Evolutionary conservation across 2,888 invertebrate species (phyloP).

Genomic region (Spisula solida): DNA sequence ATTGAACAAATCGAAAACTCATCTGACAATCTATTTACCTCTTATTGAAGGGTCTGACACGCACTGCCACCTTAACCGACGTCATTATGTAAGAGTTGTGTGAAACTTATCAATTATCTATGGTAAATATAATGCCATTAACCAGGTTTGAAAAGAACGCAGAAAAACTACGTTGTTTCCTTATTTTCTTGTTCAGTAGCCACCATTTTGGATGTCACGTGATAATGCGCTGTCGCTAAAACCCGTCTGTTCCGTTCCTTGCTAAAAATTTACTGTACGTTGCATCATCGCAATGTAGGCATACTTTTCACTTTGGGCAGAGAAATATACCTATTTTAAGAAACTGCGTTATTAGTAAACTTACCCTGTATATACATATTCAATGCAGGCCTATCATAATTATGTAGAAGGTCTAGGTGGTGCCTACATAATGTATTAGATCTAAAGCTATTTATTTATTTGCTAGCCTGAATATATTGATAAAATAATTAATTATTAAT

Average conservation of each 20-base stretch:
- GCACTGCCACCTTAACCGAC: conserved; percentile 90
- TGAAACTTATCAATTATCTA: background rate
- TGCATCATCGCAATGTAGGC: too few relatives aligned
- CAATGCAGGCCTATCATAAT: too few relatives aligned
- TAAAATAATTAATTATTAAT: too few relatives aligned
- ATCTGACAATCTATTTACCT: conserved; percentile 74
- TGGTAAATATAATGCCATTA: background rate
- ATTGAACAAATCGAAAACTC: background rate
- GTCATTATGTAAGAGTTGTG: conserved; percentile 90
- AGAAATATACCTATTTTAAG: too few relatives aligned
- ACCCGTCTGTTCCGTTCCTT: background rate
- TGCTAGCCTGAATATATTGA: too few relatives aligned
- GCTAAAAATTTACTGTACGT: too few relatives aligned
- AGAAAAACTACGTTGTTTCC: conserved; percentile 33
- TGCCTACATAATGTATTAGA: too few relatives aligned
- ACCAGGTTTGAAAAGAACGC: conserved; percentile 7
- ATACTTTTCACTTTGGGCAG: too few relatives aligned
- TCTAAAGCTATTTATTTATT: too few relatives aligned
- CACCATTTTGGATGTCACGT: conserved; percentile 49
- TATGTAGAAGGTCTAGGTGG: too few relatives aligned
- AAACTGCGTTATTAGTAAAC: too few relatives aligned
- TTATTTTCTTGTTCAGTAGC: conserved; percentile 11
- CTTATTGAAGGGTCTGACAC: conserved; percentile 84
- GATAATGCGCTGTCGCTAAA: background rate
- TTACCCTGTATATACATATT: too few relatives aligned